phyloP scores from a whole-genome alignment of 2,888 invertebrate species.

The Drosophila kokeensis region DNA sequence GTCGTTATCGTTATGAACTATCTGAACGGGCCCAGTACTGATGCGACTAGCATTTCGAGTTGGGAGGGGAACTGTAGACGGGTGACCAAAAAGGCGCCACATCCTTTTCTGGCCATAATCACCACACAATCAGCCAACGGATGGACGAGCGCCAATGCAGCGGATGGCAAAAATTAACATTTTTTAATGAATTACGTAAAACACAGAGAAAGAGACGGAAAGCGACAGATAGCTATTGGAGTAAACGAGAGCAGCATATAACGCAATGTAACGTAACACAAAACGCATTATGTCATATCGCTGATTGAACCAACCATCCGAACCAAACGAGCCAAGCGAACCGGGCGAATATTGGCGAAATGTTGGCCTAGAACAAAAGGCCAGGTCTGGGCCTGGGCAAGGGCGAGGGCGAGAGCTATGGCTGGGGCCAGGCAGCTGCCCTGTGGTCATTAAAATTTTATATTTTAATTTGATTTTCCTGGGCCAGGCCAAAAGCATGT shows the following conservation, averaged over 20 bases:
- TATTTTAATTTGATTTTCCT: slow-evolving; percentile 81
- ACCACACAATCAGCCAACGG: slow-evolving; percentile 71
- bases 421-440: slow-evolving; percentile 15
- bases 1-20: slow-evolving; percentile 60
- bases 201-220: slow-evolving; percentile 17
- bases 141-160: slow-evolving; percentile 59
- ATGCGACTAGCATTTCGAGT: not conserved
- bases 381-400: slow-evolving; percentile 17
- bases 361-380: slow-evolving; percentile 71
- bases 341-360: slow-evolving; percentile 56
- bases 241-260: slow-evolving; percentile 33
- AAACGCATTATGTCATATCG: slow-evolving; percentile 80
- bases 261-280: slow-evolving; percentile 69
- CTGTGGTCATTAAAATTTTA: slow-evolving; percentile 77
- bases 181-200: slow-evolving; percentile 77
- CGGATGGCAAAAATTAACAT: slow-evolving; percentile 78
- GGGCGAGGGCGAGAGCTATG: slow-evolving; percentile 2
- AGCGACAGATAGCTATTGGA: slow-evolving; percentile 1
- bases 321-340: slow-evolving; percentile 31
- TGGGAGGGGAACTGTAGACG: not conserved
- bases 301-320: slow-evolving; percentile 76
- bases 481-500: slow-evolving; percentile 42
- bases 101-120: slow-evolving; percentile 76
- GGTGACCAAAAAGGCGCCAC: slow-evolving; percentile 65
- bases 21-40: slow-evolving; percentile 31